Conservation (phyloP, 2,888 invertebrate species). For the Hirtodrosophila cameraria region DNA sequence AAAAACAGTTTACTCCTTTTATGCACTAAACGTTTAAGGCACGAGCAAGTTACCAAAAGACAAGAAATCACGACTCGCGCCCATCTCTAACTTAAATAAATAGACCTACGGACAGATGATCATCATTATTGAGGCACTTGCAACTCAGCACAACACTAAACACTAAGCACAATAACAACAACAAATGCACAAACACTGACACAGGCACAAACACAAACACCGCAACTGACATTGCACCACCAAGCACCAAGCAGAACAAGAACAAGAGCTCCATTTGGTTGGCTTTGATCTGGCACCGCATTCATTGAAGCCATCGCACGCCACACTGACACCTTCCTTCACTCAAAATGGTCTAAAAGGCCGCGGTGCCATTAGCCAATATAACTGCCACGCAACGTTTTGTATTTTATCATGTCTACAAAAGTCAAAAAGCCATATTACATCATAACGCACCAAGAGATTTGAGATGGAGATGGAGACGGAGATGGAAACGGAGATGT, state of each 20-base stretch:
- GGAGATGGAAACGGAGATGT: not conserved
- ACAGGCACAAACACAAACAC: constrained; percentile 48
- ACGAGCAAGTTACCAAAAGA: constrained; percentile 5
- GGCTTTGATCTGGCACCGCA: constrained; percentile 74
- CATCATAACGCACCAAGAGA: constrained; percentile 66
- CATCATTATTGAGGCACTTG: constrained; percentile 54
- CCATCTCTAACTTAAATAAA: constrained; percentile 15
- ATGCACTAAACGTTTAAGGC: no score
- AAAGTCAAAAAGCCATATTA: constrained; percentile 79
- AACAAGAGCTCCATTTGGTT: constrained; percentile 58
- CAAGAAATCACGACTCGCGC: constrained; percentile 11
- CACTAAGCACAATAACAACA: constrained; percentile 41
- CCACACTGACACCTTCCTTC: constrained; percentile 68
- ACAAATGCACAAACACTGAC: constrained; percentile 36
- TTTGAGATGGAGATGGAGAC: constrained; percentile 23
- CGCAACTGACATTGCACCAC: constrained; percentile 32
- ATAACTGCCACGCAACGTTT: constrained; percentile 79
- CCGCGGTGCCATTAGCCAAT: constrained; percentile 78
- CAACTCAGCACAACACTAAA: constrained; percentile 35
- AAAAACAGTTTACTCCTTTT: no score
- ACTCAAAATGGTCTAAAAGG: constrained; percentile 71
- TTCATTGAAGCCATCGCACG: constrained; percentile 64
- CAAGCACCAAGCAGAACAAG: constrained; percentile 39
- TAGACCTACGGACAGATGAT: constrained; percentile 17
- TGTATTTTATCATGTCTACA: constrained; percentile 80